Evolutionary conservation across 1,140 invertebrate genomes (phyloP), one percentile per base, ranked within the genome.

Genomic region (Copidosoma floridanum): DNA sequence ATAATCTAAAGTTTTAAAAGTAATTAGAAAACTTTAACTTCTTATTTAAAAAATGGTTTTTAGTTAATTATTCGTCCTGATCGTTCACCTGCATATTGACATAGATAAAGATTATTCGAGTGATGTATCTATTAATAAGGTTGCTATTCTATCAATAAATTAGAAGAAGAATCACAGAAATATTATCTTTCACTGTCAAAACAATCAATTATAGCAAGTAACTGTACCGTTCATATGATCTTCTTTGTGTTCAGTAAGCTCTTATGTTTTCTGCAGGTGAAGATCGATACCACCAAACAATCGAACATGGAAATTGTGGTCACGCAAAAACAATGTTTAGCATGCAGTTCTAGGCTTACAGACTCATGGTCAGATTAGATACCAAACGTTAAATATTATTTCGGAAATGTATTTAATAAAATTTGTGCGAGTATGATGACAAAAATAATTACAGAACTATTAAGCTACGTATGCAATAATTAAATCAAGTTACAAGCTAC

Each of bases 401-500:
- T 41, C 16, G 5, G 16, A 41, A 32, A 32, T 32, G 10, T 41
- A 41, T 41, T n/a, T n/a, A 41, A 41, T n/a, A 8, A 41, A 16
- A 12, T 12, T 41, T 12, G 10, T 41, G 38, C 16, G 10, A 16
- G 16, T 41, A 41, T 41, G 38, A 41, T 12, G 16, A 16, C 16
- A 12, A 41, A 41, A 41, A 41, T 41, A n/a, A 41, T 41, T 41
- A 41, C 38, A 12, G 38, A 41, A 41, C 6, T 4, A 4, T 12
- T 41, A 10, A 57, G 64, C 32, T 82, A 66, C 60, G 75, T 82
- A 24, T 38, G 70, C 54, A 65, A 68, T 6, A 78, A 83, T 70
- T 81, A 85, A 71, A 68, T 52, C n/a, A 72, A 79, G 64, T 64
- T 84, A n/a, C 67, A 80, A 52, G 68, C 68, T 20, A 80, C 83